Evolutionary conservation across 1,140 invertebrate genomes (phyloP).

Genomic region (Brachionus koreanus): DNA sequence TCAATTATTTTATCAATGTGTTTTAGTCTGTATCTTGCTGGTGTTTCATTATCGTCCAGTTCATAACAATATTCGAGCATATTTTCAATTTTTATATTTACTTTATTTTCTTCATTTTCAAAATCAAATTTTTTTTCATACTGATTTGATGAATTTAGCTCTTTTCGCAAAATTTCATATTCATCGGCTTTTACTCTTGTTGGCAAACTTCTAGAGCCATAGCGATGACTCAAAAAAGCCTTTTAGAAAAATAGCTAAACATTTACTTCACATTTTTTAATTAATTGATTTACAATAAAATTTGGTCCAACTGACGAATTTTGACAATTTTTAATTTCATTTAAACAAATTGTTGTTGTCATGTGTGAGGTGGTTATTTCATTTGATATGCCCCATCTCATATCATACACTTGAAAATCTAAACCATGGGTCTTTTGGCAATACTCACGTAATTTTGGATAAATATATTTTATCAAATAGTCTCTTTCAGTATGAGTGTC

Average conservation of each 20-base stretch:
- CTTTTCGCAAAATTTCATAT: background rate
- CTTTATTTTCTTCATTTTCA: background rate
- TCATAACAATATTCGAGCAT: constrained; percentile 23
- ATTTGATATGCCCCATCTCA: constrained; percentile 47
- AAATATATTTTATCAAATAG: constrained; percentile 49
- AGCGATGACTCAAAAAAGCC: constrained; percentile 39
- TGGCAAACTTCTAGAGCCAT: constrained; percentile 65
- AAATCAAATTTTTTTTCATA: background rate
- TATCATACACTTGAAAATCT: constrained; percentile 52
- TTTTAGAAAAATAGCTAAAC: background rate
- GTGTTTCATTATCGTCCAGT: constrained; percentile 27
- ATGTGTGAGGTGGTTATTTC: constrained; percentile 45
- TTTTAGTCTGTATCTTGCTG: constrained; percentile 15
- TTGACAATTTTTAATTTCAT: constrained; percentile 44
- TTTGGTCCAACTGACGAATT: constrained; percentile 42
- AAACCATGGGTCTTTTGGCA: constrained; percentile 50
- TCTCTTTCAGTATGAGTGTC: constrained; percentile 45
- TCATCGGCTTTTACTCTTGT: background rate
- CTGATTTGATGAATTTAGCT: background rate
- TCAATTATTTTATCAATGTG: constrained; percentile 6
- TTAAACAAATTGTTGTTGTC: constrained; percentile 38
- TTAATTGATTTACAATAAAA: constrained; percentile 23
- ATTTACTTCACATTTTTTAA: background rate
- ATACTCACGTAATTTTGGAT: constrained; percentile 51
- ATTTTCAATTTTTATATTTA: background rate